phyloP scores from a whole-genome alignment of 2,888 invertebrate species.

The Torymus texanus region DNA sequence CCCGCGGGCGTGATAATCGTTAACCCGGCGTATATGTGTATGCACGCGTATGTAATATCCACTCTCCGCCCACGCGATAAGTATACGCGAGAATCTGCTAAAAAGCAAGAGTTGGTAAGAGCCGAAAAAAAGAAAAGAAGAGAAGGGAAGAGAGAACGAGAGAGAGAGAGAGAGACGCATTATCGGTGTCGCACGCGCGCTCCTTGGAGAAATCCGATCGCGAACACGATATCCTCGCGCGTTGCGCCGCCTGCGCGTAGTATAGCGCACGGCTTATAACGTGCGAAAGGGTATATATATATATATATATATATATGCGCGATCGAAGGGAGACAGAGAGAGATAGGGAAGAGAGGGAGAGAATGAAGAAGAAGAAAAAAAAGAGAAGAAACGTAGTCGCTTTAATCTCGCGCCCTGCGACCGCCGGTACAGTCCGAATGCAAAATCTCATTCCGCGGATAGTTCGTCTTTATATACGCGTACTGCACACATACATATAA shows the following conservation, averaged over 20 bases:
- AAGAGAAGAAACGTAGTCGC: conserved; percentile 9
- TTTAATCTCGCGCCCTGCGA: conserved; percentile 48
- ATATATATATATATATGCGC: background rate
- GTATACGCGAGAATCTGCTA: too few relatives aligned
- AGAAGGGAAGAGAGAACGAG: background rate
- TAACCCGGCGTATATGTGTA: conserved; percentile 11
- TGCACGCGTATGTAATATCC: too few relatives aligned
- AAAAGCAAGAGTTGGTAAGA: too few relatives aligned
- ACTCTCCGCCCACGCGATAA: too few relatives aligned
- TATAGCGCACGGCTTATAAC: background rate
- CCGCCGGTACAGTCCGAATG: conserved; percentile 22
- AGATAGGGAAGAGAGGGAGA: background rate
- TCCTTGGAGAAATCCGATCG: conserved; percentile 44
- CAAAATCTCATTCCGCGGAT: conserved; percentile 30
- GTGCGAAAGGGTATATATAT: conserved; percentile 6
- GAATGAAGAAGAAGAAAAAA: background rate
- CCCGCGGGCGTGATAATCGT: conserved; percentile 34
- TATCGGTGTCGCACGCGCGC: conserved; percentile 42
- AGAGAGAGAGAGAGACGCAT: conserved; percentile 14
- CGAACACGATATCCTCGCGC: conserved; percentile 51
- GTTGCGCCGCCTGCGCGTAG: background rate
- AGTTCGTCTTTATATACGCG: too few relatives aligned
- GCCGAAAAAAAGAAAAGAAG: too few relatives aligned
- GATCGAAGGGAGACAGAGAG: background rate
- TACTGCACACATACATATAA: too few relatives aligned